A percentile compares a stretch with the other conserved stretches of the same genome.
Evolutionary conservation across 2,797 vertebrate genomes (phyloP).

Genomic region (Rhinogobio ventralis): DNA sequence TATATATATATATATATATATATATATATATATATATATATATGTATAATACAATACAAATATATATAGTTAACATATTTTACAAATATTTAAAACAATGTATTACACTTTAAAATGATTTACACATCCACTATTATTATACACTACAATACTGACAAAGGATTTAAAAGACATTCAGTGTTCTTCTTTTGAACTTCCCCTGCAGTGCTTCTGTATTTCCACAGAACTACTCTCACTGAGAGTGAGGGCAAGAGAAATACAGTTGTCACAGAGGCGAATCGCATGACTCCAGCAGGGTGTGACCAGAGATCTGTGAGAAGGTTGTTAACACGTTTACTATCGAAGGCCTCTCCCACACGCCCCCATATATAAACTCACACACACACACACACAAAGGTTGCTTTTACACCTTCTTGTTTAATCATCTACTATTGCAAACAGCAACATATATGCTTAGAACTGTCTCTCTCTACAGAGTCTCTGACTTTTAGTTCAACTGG

Average conservation of each 20-base stretch:
- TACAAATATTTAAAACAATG: not conserved
- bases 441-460: slow-evolving; percentile 75
- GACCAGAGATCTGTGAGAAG: slow-evolving; percentile 51
- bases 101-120: not conserved
- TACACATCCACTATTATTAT: not conserved
- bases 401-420: slow-evolving; percentile 99
- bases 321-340: slow-evolving; percentile 56
- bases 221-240: not conserved
- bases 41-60: no score
- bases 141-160: not conserved
- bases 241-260: slow-evolving; percentile 13
- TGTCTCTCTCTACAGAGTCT: slow-evolving; percentile 73
- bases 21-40: no score
- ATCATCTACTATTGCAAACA: slow-evolving; percentile 99
- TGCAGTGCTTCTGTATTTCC: not conserved
- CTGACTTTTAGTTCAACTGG: slow-evolving; percentile 60
- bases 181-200: slow-evolving; percentile 13
- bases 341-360: slow-evolving; percentile 52
- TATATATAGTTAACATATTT: no score
- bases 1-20: no score
- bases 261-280: slow-evolving; percentile 40
- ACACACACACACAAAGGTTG: slow-evolving; percentile 89
- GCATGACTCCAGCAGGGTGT: slow-evolving; percentile 56
- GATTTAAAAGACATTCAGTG: not conserved
- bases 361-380: slow-evolving; percentile 79